Percentiles rank a stretch among this genome's conserved stretches.
These are phyloP conservation scores for Malthinus seriepunctatus DNA, from an alignment of 2,888 invertebrate species.

Conservation along the genomic window DNA sequence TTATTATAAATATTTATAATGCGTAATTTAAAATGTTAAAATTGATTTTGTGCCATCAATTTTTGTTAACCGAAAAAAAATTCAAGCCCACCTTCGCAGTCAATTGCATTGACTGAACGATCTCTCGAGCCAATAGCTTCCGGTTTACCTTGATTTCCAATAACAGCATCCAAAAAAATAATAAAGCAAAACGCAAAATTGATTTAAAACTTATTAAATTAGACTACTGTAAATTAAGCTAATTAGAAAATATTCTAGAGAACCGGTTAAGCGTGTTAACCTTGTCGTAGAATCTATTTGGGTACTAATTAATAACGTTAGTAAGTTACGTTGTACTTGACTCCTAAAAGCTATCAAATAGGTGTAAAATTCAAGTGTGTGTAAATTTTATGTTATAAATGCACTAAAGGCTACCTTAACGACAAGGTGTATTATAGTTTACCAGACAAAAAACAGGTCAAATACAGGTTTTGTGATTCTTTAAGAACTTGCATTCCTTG, in stretches of 20 bases:
- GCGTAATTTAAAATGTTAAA: no score
- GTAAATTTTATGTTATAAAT: constrained; percentile 11
- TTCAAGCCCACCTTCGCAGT: background rate
- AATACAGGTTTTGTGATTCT: constrained; percentile 26
- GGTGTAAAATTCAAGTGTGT: constrained; percentile 15
- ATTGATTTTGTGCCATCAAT: constrained; percentile 2
- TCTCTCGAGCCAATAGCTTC: constrained; percentile 3
- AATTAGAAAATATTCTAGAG: constrained; percentile 1
- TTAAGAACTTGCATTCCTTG: constrained; percentile 22
- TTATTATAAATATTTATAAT: no score
- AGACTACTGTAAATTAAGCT: background rate
- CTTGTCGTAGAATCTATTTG: constrained; percentile 3
- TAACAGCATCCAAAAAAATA: constrained; percentile 1
- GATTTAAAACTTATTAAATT: constrained; percentile 2
- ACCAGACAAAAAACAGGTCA: constrained; percentile 19
- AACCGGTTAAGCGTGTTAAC: constrained; percentile 4
- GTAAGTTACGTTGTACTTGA: constrained; percentile 5
- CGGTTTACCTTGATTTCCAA: constrained; percentile 9
- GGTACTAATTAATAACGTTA: constrained; percentile 4
- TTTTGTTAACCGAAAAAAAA: background rate
- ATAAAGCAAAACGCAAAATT: background rate
- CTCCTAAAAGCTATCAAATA: background rate
- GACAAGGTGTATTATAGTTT: constrained; percentile 9
- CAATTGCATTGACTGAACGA: background rate
- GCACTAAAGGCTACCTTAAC: constrained; percentile 14